Evolutionary conservation across 2,888 invertebrate species (phyloP), one percentile per base, ranked within the genome.

Genomic region (Pterostichus madidus): DNA sequence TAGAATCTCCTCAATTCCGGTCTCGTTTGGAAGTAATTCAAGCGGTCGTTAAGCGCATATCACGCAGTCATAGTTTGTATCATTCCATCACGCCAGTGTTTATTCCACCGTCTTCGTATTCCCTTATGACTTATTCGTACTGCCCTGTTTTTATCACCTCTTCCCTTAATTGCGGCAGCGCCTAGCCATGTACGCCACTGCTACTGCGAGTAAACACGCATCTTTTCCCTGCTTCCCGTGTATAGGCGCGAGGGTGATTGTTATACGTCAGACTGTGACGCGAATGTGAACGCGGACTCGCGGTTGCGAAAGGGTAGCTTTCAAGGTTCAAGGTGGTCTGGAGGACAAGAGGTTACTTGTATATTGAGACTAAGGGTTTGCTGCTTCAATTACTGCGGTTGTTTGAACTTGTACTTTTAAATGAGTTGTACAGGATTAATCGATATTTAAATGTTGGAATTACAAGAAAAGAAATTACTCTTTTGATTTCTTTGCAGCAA

Each of bases 101-200:
- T 78, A 78, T 56, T 44, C 15, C 35, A 59, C 35, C 39, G 44
- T 78, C 56, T 61, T 5, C 44, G 76, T 24, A 52, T 49, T 76
- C 76, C 76, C 76, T 76, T 17, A 53, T 76, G 76, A 53, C 76
- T 76, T 76, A 76, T 76, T 76, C 76, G 32, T 24, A 76, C 77
- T 39, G 77, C 53, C 77, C 13, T 39, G 77, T 77, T 77, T 64
- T 79, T 80, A 64, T 68, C 64, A 80, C 71, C 68, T 35, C 13
- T 64, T 52, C 17, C 52, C 15, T 31, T 71, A 52, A 80, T 68
- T 68, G 80, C 56, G 7, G 1, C 31, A 17, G 31, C 31, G 6
- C 64, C 35, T 35, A 6, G 6, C 64, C 13, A 15, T n/a, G 52
- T 35, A 32, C 64, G 35, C 35, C 35, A 35, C 64, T 31, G 31